Base-by-base conservation (phyloP, 2,888 invertebrate species). In the Hirtodrosophila histrioides region DNA sequence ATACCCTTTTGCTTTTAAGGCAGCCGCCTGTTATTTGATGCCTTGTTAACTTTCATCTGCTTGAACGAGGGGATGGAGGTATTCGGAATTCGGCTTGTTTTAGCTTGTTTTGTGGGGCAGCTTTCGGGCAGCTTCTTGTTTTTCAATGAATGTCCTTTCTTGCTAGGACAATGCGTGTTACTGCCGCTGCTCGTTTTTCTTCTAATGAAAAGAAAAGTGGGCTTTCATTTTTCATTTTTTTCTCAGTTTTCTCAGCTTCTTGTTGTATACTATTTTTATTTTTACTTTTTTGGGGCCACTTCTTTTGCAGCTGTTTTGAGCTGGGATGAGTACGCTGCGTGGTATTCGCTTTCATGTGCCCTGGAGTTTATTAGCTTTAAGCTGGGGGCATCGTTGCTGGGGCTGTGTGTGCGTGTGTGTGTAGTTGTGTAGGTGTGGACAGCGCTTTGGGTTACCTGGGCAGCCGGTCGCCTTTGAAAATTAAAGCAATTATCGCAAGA, bases 1-100 rank as follows among this genome's bases (percentile, higher is more conserved):
- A 82, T 86, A 82, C 82, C 82, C 83, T 79, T 86, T 81, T 75
- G 50, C 72, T 83, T 71, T 78, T 61, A 63, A 75, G 66, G 68
- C 78, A 69, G 65, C 70, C 54, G 67, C 60, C 72, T 68, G 83
- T 85, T 82, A 87, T 85, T 82, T 85, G 87, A 87, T 85, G 85
- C 85, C 88, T 85, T 85, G 86, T 85, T 85, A 87, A 82, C 76
- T 85, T 87, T 85, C 70, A 82, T 78, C 72, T 70, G 64, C 40
- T 40, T 39, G 24, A 44, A 17, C 31, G 40, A 24, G 49, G 48
- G 29, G 37, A 12, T 10, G 9, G 51, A 48, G 29, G 10, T 17
- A 44, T n/a, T 4, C 9, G 75, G 75, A 75, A 75, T 75, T 77
- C 37, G 61, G 62, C 75, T 75, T 78, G 78, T 75, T 75, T 75